Evolutionary conservation across 2,797 vertebrate species (phyloP), one percentile per base, ranked within the genome.

Genomic region (Syngnathus rostellatus): DNA sequence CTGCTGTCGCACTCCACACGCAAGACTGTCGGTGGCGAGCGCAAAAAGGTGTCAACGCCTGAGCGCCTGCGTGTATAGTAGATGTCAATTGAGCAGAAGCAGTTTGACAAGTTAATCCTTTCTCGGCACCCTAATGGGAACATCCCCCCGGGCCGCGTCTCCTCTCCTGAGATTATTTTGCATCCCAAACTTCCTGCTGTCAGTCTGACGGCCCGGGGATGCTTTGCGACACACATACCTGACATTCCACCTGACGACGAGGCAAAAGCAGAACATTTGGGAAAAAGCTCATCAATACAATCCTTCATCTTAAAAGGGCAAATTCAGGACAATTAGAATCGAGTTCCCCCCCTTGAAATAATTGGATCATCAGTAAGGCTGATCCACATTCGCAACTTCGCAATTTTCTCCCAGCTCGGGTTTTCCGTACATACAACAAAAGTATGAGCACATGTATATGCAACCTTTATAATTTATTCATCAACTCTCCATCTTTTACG

Each of bases 61-160:
- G 67, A 69, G 25, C 72, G 74, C 45, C 64, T 72, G 66, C 73
- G 55, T 71, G 72, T 54, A 72, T 63, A 72, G 61, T 64, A 59
- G 3, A 31, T 59, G 68, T 81, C 68, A 78, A 57, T 72, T 57
- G 65, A 75, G 74, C 54, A 69, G 72, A 81, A 67, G 63, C 74
- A 77, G 64, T 77, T 87, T 87, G 86, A 91, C 86, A 85, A 87
- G 80, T 88, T 87, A 87, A 89, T 90, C 85, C 81, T 80, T 74
- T 79, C 80, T 77, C 84, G 86, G 87, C 85, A 87, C 72, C 78
- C 77, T 73, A 79, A 87, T 79, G 72, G 81, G 81, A 89, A 86
- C 77, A 79, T 82, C 76, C 80, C 85, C 81, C 84, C 77, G 78
- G 85, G 80, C 80, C 78, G 81, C 84, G 69, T 81, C 78, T 81